These are phyloP conservation scores for Mixornis gularis DNA, from an alignment of 2,113 vertebrate species.

Conservation along the genomic window DNA sequence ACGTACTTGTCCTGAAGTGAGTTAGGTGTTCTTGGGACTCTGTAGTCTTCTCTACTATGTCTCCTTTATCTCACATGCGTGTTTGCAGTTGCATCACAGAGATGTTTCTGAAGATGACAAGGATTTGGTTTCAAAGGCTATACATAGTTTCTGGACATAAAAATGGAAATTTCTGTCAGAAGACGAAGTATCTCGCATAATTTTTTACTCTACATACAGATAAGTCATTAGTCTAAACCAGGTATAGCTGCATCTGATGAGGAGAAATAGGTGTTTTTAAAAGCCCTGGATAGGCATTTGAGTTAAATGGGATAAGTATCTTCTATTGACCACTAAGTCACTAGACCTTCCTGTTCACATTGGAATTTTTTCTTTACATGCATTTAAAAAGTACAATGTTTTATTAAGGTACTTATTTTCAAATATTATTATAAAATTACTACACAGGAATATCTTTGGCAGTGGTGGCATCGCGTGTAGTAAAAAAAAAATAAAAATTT, in stretches of 20 bases:
- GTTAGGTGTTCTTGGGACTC: background rate
- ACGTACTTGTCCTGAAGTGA: background rate
- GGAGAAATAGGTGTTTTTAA: background rate
- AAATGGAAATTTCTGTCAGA: background rate
- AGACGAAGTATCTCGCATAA: background rate
- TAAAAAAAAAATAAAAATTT: background rate
- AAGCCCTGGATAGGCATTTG: background rate
- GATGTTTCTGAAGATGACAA: background rate
- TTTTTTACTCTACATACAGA: background rate
- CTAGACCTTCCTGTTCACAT: background rate
- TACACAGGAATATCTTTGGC: background rate
- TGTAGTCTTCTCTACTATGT: background rate
- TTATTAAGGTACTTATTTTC: background rate
- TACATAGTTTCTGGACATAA: background rate
- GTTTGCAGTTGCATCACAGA: background rate
- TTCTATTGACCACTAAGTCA: background rate
- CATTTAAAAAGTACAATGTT: background rate
- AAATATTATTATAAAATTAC: background rate
- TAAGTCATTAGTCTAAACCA: background rate
- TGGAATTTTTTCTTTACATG: background rate
- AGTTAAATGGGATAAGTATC: background rate
- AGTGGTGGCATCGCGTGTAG: fast-evolving
- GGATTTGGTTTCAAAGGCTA: background rate
- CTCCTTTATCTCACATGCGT: background rate
- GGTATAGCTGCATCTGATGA: background rate